Evolutionary conservation across 2,113 vertebrate species (phyloP), one percentile per base, ranked within the genome.

Genomic region (Lamprotornis superbus): DNA sequence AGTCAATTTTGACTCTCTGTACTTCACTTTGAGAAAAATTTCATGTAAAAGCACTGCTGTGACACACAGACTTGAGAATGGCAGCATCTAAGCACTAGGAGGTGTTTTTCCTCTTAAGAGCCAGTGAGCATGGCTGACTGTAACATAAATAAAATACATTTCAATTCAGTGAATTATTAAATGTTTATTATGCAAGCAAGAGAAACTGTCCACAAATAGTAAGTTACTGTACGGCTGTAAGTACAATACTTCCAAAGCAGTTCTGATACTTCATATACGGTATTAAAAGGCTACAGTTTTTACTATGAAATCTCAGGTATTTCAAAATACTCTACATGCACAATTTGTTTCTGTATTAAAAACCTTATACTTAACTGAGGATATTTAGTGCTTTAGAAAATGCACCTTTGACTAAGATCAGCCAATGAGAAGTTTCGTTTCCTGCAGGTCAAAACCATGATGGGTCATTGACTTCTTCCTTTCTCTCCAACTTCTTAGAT

Each of bases 241-340:
- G 95, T 93, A 93, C 74, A 96, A 56, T 75, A 70, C 68, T 74
- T 90, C 94, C 68, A 94, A 89, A 96, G 89, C 87, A 95, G 88
- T 76, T 91, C 80, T 61, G 69, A 59, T 88, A 90, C 44, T 90
- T 93, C 39, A 67, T 92, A 86, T 81, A 87, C 15, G 28, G 90
- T 93, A 96, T 90, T 92, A 95, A 96, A 97, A 96, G 82, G 91
- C 89, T 95, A 88, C 91, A 84, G 53, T 57, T 87, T 79, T 91
- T 89, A 69, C 93, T 96, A 97, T 56, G 93, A 97, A 97, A 97
- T 85, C 78, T 94, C 78, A 93, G 64, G 73, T 94, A 91, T 96
- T 94, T 94, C 87, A 95, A 97, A 97, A 96, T 96, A 95, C 20
- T 94, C 78, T 94, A 94, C 94, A 93, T 94, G 87, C 95, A 95